These are phyloP conservation scores for Eleginops maclovinus DNA, from an alignment of 2,113 vertebrate species.

Conservation along the genomic window DNA sequence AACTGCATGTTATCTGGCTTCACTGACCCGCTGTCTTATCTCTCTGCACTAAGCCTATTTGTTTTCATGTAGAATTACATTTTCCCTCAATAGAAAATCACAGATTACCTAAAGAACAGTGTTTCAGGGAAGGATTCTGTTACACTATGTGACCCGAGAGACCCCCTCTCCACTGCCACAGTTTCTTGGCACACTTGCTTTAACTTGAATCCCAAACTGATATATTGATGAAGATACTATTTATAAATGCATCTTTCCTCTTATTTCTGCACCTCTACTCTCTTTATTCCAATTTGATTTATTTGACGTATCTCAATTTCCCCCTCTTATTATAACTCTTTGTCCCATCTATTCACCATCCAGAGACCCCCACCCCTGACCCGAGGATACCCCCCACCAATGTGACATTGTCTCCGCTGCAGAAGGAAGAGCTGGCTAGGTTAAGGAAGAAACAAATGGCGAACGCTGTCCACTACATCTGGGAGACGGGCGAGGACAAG, in stretches of 20 bases:
- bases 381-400: conserved; percentile 62
- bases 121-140: conserved; percentile 23
- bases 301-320: too few species aligned
- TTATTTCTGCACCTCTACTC: not conserved
- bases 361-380: conserved; percentile 78
- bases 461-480: conserved; percentile 87
- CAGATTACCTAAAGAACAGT: conserved; percentile 44
- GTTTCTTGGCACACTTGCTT: not conserved
- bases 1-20: conserved; percentile 61
- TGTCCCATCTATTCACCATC: too few species aligned
- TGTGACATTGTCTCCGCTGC: conserved; percentile 70
- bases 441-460: conserved; percentile 75
- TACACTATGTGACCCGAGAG: conserved; percentile 11
- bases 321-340: too few species aligned
- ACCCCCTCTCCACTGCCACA: not conserved
- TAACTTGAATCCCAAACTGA: not conserved
- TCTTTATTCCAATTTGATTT: not conserved
- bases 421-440: conserved; percentile 75
- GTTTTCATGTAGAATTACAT: conserved; percentile 43
- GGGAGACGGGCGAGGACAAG: conserved; percentile 90
- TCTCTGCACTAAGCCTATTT: conserved; percentile 53
- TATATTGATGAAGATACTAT: not conserved
- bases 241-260: not conserved
- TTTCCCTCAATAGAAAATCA: conserved; percentile 18
- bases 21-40: conserved; percentile 35